Base-by-base conservation (phyloP, 2,888 invertebrate species). In the Agrochola lota region DNA sequence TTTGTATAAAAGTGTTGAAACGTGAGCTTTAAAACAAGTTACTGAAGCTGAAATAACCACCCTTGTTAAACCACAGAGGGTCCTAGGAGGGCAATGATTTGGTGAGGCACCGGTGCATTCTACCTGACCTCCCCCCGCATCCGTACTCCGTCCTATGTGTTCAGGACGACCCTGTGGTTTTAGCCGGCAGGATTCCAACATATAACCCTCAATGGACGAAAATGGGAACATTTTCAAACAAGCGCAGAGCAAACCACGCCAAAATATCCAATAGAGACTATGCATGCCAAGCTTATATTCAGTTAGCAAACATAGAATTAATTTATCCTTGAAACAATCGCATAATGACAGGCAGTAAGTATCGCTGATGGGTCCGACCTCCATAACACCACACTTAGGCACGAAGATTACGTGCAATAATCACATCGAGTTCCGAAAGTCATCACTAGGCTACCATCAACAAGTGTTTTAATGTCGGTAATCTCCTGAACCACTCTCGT, bases 391-490 rank as follows among this genome's bases (percentile, higher is more conserved):
- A 88, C 89, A 90, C 90, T 91, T 92, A 89, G 79, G 73, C 71
- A 91, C 88, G 87, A 86, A 91, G 89, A 92, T 91, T 90, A 91
- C 87, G 87, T 85, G 81, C 84, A 81, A 87, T 94, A 94, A 94
- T 94, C 90, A 92, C 91, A 91, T 86, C 81, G 83, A 92, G 93
- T 92, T 93, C 93, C 93, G 91, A 93, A 93, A 93, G 90, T 92
- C 93, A 93, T 94, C 93, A 93, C 86, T 89, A 88, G 90, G 89
- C 89, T 88, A 87, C 91, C 91, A 94, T 93, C 93, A 94, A 93
- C 94, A 92, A 92, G 93, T 93, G 90, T 90, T 92, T 90, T 94
- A 94, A 94, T 94, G 91, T 89, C 87, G 84, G 91, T 93, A 94
- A 95, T 95, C 93, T 92, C 88, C 88, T 86, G 86, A 93, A 91